Evolutionary conservation across 30 jellyfish, hydroid and myxozoan species (phyloP).

Genomic region (Aurelia aurita complex sp. Pacific): DNA sequence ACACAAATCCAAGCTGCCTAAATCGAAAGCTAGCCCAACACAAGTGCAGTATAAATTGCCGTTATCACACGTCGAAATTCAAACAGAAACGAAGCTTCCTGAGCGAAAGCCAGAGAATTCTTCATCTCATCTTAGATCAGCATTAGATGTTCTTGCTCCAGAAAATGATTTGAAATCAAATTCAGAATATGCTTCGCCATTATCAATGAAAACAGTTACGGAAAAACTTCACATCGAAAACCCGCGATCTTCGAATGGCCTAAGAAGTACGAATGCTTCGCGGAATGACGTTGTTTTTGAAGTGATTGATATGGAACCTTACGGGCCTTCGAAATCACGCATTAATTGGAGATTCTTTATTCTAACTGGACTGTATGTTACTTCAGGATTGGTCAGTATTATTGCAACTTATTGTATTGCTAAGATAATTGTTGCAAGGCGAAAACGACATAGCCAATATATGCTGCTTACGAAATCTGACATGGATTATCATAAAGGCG

Average conservation of each 20-base stretch:
- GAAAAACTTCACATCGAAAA: slow-evolving; percentile 49
- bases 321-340: slow-evolving; percentile 38
- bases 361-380: slow-evolving; percentile 73
- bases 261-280: slow-evolving; percentile 21
- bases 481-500: slow-evolving; percentile 95
- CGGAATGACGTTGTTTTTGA: slow-evolving; percentile 80
- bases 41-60: slow-evolving; percentile 27
- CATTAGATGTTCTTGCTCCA: slow-evolving; percentile 89
- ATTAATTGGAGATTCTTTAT: slow-evolving; percentile 52
- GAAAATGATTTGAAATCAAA: slow-evolving; percentile 46
- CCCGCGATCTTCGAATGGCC: slow-evolving; percentile 56
- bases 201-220: slow-evolving; percentile 46
- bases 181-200: slow-evolving; percentile 32
- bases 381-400: slow-evolving; percentile 70
- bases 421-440: slow-evolving; percentile 48
- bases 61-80: slow-evolving; percentile 42
- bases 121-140: slow-evolving; percentile 73
- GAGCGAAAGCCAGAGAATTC: slow-evolving; percentile 33
- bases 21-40: slow-evolving; percentile 12
- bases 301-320: slow-evolving; percentile 88
- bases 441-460: slow-evolving; percentile 84
- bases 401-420: slow-evolving; percentile 81
- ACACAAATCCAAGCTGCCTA: slow-evolving; percentile 16
- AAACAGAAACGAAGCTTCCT: slow-evolving; percentile 28
- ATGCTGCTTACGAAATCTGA: slow-evolving; percentile 90